Evolutionary conservation across 2,113 vertebrate species (phyloP).

Genomic region (Sakesphorus luctuosus): DNA sequence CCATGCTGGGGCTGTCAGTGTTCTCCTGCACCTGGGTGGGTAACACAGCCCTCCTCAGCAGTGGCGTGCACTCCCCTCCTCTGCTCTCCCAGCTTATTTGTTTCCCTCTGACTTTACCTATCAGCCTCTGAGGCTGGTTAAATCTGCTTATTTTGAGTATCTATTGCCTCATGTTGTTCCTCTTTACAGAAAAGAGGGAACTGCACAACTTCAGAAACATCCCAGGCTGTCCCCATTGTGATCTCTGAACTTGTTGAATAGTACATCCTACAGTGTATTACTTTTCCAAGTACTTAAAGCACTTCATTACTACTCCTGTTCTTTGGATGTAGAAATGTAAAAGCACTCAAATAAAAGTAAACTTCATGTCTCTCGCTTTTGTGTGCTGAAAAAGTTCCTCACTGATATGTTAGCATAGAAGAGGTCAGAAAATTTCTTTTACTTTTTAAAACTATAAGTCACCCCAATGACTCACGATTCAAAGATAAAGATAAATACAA

Average conservation of each 20-base stretch:
- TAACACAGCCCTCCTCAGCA: neutral
- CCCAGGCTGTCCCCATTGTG: neutral
- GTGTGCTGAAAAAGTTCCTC: neutral
- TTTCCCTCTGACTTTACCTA: neutral
- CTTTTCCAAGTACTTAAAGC: neutral
- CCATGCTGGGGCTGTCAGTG: neutral
- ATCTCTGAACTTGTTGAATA: neutral
- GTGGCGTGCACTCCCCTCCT: neutral
- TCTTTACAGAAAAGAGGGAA: constrained; percentile 5
- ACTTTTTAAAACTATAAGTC: neutral
- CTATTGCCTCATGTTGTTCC: neutral
- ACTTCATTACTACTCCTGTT: neutral
- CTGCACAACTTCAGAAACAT: neutral
- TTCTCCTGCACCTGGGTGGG: neutral
- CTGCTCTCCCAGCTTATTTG: neutral
- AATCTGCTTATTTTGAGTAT: neutral
- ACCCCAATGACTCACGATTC: neutral
- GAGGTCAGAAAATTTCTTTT: neutral
- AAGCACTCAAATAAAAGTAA: neutral
- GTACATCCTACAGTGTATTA: neutral
- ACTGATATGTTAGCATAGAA: neutral
- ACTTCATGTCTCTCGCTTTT: neutral
- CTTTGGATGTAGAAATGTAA: neutral
- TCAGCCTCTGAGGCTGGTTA: neutral
- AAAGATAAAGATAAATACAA: neutral